Conservation (phyloP, 2,797 vertebrate species). For the Catamblyrhynchus diadema region DNA sequence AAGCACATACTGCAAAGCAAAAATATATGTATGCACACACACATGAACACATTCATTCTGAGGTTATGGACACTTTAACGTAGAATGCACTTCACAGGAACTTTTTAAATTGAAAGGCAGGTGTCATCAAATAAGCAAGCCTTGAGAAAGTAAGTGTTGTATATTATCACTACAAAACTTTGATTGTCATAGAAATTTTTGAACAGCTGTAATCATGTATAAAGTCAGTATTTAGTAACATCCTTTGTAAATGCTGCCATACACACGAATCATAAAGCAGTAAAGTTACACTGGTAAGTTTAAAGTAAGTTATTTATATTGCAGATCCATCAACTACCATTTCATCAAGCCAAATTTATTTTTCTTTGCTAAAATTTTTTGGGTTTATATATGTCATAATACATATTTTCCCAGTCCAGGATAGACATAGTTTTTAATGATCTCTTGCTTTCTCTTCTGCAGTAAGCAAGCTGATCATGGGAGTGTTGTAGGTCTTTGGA, state of each 20-base stretch:
- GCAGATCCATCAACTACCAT: not conserved
- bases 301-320: conserved; percentile 6
- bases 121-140: conserved; percentile 68
- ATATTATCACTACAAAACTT: conserved; percentile 59
- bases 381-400: not conserved
- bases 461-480: conserved; percentile 21
- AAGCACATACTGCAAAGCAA: conserved; percentile 49
- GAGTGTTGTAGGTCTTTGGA: conserved; percentile 18
- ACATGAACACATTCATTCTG: conserved; percentile 66
- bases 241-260: conserved; percentile 58
- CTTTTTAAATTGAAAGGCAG: conserved; percentile 70
- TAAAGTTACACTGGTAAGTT: conserved; percentile 41
- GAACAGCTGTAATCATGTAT: conserved; percentile 46
- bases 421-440: not conserved
- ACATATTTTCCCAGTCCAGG: not conserved
- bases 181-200: conserved; percentile 59
- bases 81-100: conserved; percentile 67
- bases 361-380: conserved; percentile 21
- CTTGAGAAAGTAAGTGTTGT: conserved; percentile 72
- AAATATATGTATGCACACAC: conserved; percentile 66
- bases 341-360: conserved; percentile 4
- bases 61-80: conserved; percentile 72
- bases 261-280: conserved; percentile 31
- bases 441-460: conserved; percentile 26
- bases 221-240: conserved; percentile 51